phyloP scores from a whole-genome alignment of 2,888 invertebrate genomes.

The Fragum sueziense region DNA sequence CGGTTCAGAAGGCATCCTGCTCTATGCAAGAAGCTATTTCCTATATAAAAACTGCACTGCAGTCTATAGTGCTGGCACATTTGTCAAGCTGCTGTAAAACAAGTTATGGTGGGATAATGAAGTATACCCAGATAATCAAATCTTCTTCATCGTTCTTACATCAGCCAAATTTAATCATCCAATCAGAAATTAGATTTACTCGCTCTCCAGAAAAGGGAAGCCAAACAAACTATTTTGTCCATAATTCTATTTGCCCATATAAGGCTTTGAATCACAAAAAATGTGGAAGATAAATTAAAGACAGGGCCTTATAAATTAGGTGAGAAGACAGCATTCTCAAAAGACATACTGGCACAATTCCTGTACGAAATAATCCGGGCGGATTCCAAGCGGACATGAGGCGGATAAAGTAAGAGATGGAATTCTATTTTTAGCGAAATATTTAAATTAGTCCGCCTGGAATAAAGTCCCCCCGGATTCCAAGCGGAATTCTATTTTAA shows the following conservation, averaged over 20 bases:
- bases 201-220: constrained; percentile 17
- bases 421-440: no score
- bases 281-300: neutral
- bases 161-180: constrained; percentile 19
- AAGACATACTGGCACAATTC: no score
- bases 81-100: constrained; percentile 5
- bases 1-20: no score
- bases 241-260: constrained; percentile 1
- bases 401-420: no score
- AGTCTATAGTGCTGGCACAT: neutral
- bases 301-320: neutral
- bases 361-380: no score
- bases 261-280: constrained; percentile 11
- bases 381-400: no score
- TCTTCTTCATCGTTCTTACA: constrained; percentile 18
- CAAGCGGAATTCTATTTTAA: no score
- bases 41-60: no score
- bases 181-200: constrained; percentile 26
- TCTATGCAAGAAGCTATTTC: no score
- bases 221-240: constrained; percentile 16
- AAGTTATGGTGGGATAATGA: constrained; percentile 8
- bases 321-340: no score
- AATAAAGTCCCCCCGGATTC: no score
- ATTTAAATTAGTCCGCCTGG: no score
- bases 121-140: constrained; percentile 16